Conservation (phyloP, 2,113 vertebrate species). For the Sebastes schlegelii region DNA sequence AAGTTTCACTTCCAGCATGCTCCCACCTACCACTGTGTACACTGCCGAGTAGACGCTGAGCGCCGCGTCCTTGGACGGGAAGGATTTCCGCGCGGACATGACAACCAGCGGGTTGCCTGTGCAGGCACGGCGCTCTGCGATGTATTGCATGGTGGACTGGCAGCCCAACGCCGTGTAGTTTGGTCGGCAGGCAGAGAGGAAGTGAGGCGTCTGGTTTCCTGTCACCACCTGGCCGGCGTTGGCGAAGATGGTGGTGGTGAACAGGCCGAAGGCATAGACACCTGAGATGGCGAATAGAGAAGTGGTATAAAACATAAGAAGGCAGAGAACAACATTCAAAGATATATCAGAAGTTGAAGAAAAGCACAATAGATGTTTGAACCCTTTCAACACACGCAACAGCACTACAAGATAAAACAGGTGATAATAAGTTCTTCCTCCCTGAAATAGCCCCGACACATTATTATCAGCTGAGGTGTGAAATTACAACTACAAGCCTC, state of each 20-base stretch:
- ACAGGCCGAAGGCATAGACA: slow-evolving; percentile 92
- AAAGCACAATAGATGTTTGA: background rate
- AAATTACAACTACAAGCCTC: slow-evolving; percentile 48
- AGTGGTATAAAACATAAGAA: background rate
- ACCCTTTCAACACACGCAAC: background rate
- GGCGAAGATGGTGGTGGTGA: slow-evolving; percentile 92
- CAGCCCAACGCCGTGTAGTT: slow-evolving; percentile 94
- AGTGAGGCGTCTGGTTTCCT: slow-evolving; percentile 92
- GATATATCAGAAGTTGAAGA: background rate
- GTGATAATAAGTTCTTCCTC: slow-evolving; percentile 7
- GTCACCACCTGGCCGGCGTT: slow-evolving; percentile 94
- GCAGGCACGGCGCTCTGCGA: slow-evolving; percentile 88
- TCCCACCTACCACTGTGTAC: slow-evolving; percentile 88
- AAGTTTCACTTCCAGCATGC: background rate
- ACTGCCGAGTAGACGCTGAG: slow-evolving; percentile 89
- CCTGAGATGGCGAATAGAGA: slow-evolving; percentile 58
- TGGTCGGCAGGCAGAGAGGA: slow-evolving; percentile 91
- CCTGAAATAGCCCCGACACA: slow-evolving; percentile 59
- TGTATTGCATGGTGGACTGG: slow-evolving; percentile 85
- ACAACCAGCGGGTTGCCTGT: slow-evolving; percentile 88
- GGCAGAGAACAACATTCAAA: background rate
- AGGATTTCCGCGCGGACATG: slow-evolving; percentile 89
- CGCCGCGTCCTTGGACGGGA: slow-evolving; percentile 92
- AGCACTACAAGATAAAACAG: slow-evolving; percentile 19
- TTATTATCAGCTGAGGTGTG: slow-evolving; percentile 68